Evolutionary conservation across 2,888 invertebrate species (phyloP), one percentile per base, ranked within the genome.

Genomic region (Cabera pusaria): DNA sequence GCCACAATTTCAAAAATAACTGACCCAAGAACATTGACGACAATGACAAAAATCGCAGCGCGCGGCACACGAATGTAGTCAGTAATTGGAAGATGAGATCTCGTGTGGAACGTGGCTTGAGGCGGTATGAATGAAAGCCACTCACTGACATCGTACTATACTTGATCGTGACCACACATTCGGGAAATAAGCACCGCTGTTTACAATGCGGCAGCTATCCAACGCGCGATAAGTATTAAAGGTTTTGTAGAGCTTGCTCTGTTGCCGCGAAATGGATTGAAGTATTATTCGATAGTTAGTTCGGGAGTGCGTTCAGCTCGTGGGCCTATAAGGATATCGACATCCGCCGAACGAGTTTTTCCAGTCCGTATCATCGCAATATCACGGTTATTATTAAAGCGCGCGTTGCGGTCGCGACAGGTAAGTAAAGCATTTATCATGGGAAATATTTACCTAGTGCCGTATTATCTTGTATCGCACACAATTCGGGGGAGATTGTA

Each of bases 301-400:
- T 36, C 43, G 36, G 50, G 52, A 52, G 52, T 60, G 52, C 52
- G 53, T 52, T 59, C 58, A 53, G 60, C 64, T 64, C 61, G 65
- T 70, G 67, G 67, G 72, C 74, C 72, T 80, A 68, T 80, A 87
- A 88, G 87, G 87, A 87, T 87, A 87, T 86, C 84, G 86, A 84
- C 85, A 85, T 83, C 81, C 76, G 72, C 72, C 73, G 77, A 88
- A 87, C 87, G 78, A 87, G 87, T 88, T 87, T 88, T 87, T 87
- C 87, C 86, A 87, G 87, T 88, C 77, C 71, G 83, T 85, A 87
- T 87, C 87, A 86, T 88, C 87, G 84, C 86, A 80, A 85, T 88
- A 88, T 87, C 86, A 87, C 82, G 86, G 85, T 85, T 87, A 85
- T 87, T 86, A 87, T 87, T 82, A 77, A 87, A 85, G 79, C 83